Evolutionary conservation across 2,888 invertebrate genomes (phyloP).

Genomic region (Heliconius ethilla): DNA sequence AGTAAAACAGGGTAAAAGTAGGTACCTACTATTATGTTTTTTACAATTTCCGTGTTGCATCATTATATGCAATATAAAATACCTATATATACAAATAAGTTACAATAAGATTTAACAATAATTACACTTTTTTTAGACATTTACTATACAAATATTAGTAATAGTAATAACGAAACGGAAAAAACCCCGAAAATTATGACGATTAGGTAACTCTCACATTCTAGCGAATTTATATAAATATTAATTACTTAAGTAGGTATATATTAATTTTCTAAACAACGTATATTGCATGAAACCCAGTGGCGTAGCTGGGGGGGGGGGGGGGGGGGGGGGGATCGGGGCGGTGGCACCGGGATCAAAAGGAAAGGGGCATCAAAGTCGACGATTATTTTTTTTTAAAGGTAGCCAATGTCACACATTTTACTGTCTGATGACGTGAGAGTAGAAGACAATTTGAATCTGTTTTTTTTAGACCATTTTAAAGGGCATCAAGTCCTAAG

Average conservation of each 20-base stretch:
- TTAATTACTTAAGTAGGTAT: neutral
- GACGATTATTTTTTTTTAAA: too few species aligned
- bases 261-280: neutral
- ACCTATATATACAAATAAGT: neutral
- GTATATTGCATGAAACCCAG: neutral
- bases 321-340: too few species aligned
- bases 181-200: neutral
- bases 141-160: neutral
- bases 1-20: too few species aligned
- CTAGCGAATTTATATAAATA: neutral
- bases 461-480: too few species aligned
- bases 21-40: neutral
- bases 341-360: too few species aligned
- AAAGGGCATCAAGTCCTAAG: too few species aligned
- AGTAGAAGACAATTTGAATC: too few species aligned
- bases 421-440: too few species aligned
- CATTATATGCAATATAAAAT: slow-evolving; percentile 7
- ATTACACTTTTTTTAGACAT: neutral
- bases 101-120: slow-evolving; percentile 20
- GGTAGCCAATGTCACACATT: too few species aligned
- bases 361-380: too few species aligned
- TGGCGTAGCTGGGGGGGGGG: too few species aligned
- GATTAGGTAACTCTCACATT: neutral
- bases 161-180: neutral
- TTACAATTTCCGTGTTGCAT: neutral